Evolutionary conservation across 2,888 invertebrate genomes (phyloP).

Genomic region (Acheta domesticus): DNA sequence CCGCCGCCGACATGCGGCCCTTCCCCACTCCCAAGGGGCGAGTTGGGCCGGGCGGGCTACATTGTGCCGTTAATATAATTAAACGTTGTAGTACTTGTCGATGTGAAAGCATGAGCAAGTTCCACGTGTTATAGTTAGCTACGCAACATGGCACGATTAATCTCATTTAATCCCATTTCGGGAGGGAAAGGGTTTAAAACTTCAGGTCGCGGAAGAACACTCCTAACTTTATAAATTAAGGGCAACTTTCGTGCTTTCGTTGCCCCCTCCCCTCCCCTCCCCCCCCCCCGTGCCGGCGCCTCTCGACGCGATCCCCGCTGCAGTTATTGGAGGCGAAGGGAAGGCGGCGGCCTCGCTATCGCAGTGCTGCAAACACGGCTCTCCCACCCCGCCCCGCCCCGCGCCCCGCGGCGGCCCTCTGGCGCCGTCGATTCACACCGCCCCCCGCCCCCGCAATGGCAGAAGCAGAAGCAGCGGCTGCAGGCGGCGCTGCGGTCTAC

Average conservation of each 20-base stretch:
- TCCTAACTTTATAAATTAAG: constrained; percentile 11
- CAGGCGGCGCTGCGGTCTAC: no score
- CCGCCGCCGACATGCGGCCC: no score
- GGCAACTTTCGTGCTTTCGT: constrained; percentile 18
- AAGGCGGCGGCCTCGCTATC: neutral
- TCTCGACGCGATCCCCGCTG: neutral
- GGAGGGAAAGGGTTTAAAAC: neutral
- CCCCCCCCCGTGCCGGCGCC: neutral
- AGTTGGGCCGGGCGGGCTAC: neutral
- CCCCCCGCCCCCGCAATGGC: no score
- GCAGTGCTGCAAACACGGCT: no score
- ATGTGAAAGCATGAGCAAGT: constrained; percentile 9
- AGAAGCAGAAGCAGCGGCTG: no score
- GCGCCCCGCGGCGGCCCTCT: no score
- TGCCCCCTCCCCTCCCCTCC: neutral
- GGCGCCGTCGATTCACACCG: no score
- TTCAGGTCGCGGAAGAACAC: constrained; percentile 1
- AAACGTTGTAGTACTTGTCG: neutral
- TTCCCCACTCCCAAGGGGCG: neutral
- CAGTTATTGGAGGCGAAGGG: neutral
- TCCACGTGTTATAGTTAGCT: constrained; percentile 9
- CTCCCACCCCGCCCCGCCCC: no score
- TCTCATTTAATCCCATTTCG: constrained; percentile 18
- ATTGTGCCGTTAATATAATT: constrained; percentile 6
- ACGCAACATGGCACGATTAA: constrained; percentile 18